Base-by-base conservation (phyloP, 2,113 vertebrate species). In the Catharus bicknelli region DNA sequence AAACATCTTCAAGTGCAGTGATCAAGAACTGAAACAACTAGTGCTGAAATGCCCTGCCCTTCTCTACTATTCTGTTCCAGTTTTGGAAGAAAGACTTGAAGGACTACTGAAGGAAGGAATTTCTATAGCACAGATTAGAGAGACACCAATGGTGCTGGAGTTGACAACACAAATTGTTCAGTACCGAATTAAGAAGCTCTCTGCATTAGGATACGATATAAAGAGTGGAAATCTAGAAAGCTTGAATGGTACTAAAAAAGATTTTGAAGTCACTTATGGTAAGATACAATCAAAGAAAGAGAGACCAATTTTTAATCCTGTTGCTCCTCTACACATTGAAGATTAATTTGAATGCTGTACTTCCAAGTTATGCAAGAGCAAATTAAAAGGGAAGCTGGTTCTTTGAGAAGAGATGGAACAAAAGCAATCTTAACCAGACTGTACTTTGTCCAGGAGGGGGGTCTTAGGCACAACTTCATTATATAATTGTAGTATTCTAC, bases 281-380 rank as follows among this genome's bases (percentile, higher is more conserved):
- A 99, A 97, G 91, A 97, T 99, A 48, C 98, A 98, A 72, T 96
- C 98, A 34, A 98, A 98, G 67, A 97, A 95, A 85, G 97, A 98
- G 84, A 98, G 99, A 59, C 99, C 99, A 2, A 76, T 99, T 57
- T 99, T 99, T 98, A 99, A 99, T 96, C 99, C 99, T 11, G 99
- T 99, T 30, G 98, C 98, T 40, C 99, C 99, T 76, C 68, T 99
- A 83, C 97, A 83, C 43, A 68, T 25, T 47, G 97, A 98, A 34
- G 97, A 99, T 40, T 98, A 89, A 97, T 42, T 63, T 81, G 78
- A 53, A 61, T 5, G 1, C 16, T 55, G 36, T 78, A 12, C 30
- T 88, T 93, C 50, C 23, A 83, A 54, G 27, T 80, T 62, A 57
- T 2, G 5, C 74, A 72, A 58, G 63, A 69, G 8, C 38, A 76